These are phyloP conservation scores for Sandelia bainsii DNA, from an alignment of 2,797 vertebrate genomes.

Conservation along the genomic window DNA sequence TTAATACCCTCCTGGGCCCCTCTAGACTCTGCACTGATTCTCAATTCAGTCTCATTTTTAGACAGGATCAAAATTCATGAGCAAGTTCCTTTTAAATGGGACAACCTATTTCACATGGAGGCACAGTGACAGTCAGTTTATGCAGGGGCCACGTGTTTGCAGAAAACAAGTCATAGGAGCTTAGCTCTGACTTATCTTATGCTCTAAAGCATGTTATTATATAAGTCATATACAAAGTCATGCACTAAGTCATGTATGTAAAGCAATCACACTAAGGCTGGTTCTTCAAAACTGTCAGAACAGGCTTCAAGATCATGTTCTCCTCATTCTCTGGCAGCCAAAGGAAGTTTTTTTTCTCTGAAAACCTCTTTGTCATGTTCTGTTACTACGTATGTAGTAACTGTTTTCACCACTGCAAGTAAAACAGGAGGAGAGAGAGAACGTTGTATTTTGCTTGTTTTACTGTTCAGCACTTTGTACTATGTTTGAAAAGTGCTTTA, in stretches of 20 bases:
- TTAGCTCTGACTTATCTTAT: background rate
- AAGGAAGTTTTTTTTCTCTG: background rate
- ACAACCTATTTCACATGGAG: constrained; percentile 25
- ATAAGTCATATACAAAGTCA: background rate
- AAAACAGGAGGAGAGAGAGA: no score
- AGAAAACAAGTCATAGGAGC: constrained; percentile 19
- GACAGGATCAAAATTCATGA: constrained; percentile 11
- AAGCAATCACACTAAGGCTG: constrained; percentile 1
- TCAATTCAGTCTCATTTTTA: constrained; percentile 16
- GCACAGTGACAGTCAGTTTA: constrained; percentile 15
- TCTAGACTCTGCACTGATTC: constrained; percentile 13
- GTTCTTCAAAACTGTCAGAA: background rate
- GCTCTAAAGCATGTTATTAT: constrained; percentile 15
- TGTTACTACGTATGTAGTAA: no score
- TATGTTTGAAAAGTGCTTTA: no score
- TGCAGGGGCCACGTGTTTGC: constrained; percentile 19
- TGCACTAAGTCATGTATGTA: background rate
- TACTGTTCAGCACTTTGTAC: no score
- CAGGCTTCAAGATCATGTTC: background rate
- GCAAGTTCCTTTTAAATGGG: background rate
- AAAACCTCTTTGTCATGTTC: background rate
- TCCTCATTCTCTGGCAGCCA: background rate
- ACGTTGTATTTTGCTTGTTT: no score
- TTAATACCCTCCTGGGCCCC: constrained; percentile 12
- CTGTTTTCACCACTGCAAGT: no score